phyloP scores from a whole-genome alignment of 2,113 vertebrate species.

The Craseonycteris thonglongyai region DNA sequence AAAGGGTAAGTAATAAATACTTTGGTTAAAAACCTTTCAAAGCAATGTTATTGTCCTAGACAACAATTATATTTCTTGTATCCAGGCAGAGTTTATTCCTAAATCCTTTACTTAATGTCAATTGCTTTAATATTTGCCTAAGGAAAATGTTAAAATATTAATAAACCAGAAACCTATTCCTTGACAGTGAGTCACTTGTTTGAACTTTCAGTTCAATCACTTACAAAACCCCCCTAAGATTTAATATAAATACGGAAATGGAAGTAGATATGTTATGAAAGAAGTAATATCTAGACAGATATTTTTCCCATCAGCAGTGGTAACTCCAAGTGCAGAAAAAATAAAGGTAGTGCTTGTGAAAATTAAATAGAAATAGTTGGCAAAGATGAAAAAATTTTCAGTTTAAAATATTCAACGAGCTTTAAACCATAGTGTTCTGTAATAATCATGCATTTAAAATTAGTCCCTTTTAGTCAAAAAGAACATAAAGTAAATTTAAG shows the following conservation, averaged over 20 bases:
- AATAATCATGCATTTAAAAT: conserved; percentile 58
- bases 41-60: conserved; percentile 63
- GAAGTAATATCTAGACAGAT: conserved; percentile 52
- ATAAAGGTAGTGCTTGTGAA: conserved; percentile 7
- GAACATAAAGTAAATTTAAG: conserved; percentile 43
- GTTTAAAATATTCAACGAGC: not conserved
- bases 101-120: conserved; percentile 63
- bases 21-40: conserved; percentile 63
- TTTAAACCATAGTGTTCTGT: not conserved
- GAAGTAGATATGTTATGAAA: conserved; percentile 63
- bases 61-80: conserved; percentile 63
- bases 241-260: conserved; percentile 73
- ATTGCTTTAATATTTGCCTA: conserved; percentile 75
- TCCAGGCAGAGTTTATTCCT: conserved; percentile 65
- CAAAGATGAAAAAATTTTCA: conserved; percentile 36
- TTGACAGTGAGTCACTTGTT: conserved; percentile 71
- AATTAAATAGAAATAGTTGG: conserved; percentile 48
- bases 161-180: conserved; percentile 79
- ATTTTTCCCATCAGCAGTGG: conserved; percentile 13
- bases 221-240: conserved; percentile 54
- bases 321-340: conserved; percentile 14
- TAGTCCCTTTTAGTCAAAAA: conserved; percentile 65
- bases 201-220: conserved; percentile 77
- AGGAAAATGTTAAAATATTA: conserved; percentile 80
- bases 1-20: conserved; percentile 59